Evolutionary conservation across 2,797 vertebrate genomes (phyloP).

Genomic region (Protosalanx chinensis): DNA sequence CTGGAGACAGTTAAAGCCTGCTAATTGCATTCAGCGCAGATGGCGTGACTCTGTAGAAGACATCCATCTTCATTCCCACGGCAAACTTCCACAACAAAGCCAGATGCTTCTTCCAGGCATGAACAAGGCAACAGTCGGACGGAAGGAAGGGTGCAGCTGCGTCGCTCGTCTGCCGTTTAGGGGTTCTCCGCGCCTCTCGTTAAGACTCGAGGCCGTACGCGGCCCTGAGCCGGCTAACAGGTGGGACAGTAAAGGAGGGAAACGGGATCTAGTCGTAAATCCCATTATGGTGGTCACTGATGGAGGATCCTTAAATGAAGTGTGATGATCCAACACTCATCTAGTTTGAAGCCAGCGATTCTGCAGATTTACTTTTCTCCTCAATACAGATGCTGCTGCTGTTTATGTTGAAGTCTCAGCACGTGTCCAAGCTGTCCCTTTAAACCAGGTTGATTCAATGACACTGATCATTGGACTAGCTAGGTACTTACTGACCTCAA

Average conservation of each 20-base stretch:
- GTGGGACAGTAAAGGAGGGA: background rate
- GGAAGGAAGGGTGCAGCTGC: constrained; percentile 33
- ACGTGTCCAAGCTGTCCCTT: constrained; percentile 45
- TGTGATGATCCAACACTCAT: background rate
- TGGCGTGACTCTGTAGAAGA: constrained; percentile 49
- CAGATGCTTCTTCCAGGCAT: constrained; percentile 58
- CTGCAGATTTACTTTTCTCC: too few relatives aligned
- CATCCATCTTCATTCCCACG: constrained; percentile 59
- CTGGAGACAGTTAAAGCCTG: constrained; percentile 40
- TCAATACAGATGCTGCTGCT: background rate
- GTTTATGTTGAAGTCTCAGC: constrained; percentile 36
- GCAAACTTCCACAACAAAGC: constrained; percentile 48
- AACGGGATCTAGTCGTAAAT: background rate
- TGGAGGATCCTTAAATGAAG: background rate
- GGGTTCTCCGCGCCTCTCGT: constrained; percentile 1
- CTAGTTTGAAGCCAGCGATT: too few relatives aligned
- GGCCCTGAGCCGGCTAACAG: background rate
- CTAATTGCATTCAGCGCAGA: constrained; percentile 53
- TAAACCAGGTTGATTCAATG: constrained; percentile 46
- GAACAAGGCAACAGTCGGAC: constrained; percentile 35
- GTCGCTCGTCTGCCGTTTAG: constrained; percentile 34
- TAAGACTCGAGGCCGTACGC: too few relatives aligned
- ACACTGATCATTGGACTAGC: constrained; percentile 30
- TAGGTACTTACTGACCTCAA: background rate
- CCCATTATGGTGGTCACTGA: constrained; percentile 3